Conservation (phyloP, 2,113 vertebrate species). For the Neomonachus schauinslandi region DNA sequence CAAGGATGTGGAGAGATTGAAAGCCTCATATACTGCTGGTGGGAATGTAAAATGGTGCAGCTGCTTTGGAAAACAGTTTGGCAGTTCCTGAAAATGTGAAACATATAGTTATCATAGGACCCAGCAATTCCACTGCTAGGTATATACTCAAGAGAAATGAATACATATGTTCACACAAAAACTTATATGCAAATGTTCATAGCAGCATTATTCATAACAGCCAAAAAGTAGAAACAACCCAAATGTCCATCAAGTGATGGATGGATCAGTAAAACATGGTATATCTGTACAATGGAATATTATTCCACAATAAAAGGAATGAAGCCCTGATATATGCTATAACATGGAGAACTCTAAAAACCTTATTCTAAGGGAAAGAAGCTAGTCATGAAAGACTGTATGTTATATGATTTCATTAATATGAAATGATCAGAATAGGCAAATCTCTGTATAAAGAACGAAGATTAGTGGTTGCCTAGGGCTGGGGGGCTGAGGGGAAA, state of each 20-base stretch:
- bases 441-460: constrained; percentile 20
- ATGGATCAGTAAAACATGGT: not conserved
- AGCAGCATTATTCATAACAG: constrained; percentile 1
- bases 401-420: not conserved
- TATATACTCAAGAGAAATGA: not conserved
- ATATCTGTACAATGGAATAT: not conserved
- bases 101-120: not conserved
- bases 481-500: not conserved
- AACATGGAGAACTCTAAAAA: constrained; percentile 25
- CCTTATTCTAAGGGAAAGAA: not conserved
- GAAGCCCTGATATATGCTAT: not conserved
- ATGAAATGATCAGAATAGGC: constrained; percentile 26
- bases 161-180: constrained; percentile 23
- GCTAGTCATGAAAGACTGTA: not conserved
- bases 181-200: not conserved
- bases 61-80: not conserved
- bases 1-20: not conserved
- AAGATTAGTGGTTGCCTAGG: not conserved
- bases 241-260: not conserved
- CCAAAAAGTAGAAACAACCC: not conserved
- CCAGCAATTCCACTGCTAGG: not conserved
- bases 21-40: not conserved
- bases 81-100: constrained; percentile 27
- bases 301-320: constrained; percentile 11
- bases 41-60: not conserved